Evolutionary conservation across 64 coral and sea anemone genomes (phyloP), one percentile per base, ranked within the genome.

Genomic region (Dendrophyllia cribrosa): DNA sequence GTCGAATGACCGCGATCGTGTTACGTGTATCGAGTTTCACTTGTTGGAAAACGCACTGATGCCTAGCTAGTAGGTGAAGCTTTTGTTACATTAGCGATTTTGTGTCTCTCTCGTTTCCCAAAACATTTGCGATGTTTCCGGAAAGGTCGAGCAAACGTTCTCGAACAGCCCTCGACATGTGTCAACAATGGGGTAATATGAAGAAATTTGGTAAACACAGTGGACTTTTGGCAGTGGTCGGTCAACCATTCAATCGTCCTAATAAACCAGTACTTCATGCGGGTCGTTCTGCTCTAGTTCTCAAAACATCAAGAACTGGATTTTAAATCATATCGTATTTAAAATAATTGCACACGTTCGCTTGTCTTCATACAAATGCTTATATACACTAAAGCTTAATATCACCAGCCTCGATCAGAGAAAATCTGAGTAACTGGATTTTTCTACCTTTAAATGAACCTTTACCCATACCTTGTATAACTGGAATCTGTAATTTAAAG

Each of bases 191-290:
- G 34, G 34, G 34, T 34, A 19, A 48, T 75, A 48, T 17, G 72
- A 75, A 75, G 46, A 75, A 75, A 75, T 47, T 49, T 17, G 74
- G 19, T 55, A 55, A 77, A 77, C 74, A 77, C 2, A 23, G 74
- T 21, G 21, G 19, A 13, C 70, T 6, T 55, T 53, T 77, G 11
- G 9, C 6, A 62, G 26, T 45, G 59, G 12, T 15, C 19, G 26
- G 43, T 46, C 13, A 43, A 47, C 16, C 58, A 82, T 43, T 11
- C 2, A 46, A 62, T 17, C 6, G 59, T 61, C 6, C 34, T 17
- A 17, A 63, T 43, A 82, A 56, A 56, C 12, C 53, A 56, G 3
- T 46, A 65, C 4, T 22, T 11, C 19, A 50, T 23, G 62, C 8
- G 60, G 34, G 43, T 67, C 80, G 43, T 66, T 66, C 47, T 19